Evolutionary conservation across 1,140 invertebrate genomes (phyloP), one percentile per base, ranked within the genome.

Genomic region (Heterodera schachtii): DNA sequence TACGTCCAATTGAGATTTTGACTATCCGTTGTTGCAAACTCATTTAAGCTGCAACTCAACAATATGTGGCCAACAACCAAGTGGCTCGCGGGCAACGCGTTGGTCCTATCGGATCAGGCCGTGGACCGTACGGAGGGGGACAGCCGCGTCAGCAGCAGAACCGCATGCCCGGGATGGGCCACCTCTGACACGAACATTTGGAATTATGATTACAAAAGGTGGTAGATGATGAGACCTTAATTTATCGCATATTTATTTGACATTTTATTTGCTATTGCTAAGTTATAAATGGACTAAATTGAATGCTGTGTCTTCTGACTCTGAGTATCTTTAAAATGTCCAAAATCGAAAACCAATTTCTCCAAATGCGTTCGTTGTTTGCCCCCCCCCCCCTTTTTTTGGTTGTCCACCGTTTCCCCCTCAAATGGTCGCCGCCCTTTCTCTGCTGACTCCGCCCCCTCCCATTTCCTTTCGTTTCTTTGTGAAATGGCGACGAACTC

Each of bases 61-160:
- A 64, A 64, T 64, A n/a, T 19, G 57, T 19, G 43, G 9, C 77
- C 19, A 79, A 31, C 31, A 31, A 74, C 31, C 83, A 84, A 52
- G 75, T 83, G 31, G 70, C 78, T 11, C 83, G 84, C 44, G 83
- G 84, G 9, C 83, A 75, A 5, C 82, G 82, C 31, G 69, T 47
- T 44, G 75, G 41, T 93, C 95, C 64, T 97, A 96, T 96, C 87
- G 78, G 52, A 8, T 75, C 64, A 71, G 71, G 81, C 16, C 74
- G 80, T 31, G 79, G 80, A n/a, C 70, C 60, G 47, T 73, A 71
- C 69, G 84, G 79, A 13, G 80, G 79, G 16, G 80, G 75, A 49
- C 86, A 82, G 66, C 60, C 66, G 11, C 73, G 73, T 44, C 86
- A 73, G 73, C 49, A 85, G 44, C 83, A 81, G 71, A 81, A 86